A percentile compares a stretch with the other conserved stretches of the same genome.
These are phyloP conservation scores for Apomyelois bistriatella DNA, from an alignment of 2,888 invertebrate genomes.

Conservation along the genomic window DNA sequence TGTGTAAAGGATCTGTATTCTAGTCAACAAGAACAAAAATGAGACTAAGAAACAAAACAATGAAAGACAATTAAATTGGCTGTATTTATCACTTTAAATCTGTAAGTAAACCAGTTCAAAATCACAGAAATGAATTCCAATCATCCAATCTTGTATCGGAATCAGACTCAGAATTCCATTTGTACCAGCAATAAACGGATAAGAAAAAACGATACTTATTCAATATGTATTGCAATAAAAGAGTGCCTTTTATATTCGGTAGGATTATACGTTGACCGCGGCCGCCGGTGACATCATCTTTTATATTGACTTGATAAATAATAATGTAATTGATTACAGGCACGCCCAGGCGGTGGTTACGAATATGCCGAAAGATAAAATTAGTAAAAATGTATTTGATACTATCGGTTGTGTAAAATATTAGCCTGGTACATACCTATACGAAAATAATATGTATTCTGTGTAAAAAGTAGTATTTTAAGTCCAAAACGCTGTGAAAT, in stretches of 20 bases:
- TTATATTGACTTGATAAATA: conserved; percentile 55
- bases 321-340: conserved; percentile 56
- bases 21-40: no score
- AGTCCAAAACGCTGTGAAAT: not conserved
- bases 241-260: conserved; percentile 29
- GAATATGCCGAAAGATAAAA: conserved; percentile 18
- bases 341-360: conserved; percentile 55
- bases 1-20: no score
- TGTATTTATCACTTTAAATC: no score
- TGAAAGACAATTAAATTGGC: no score
- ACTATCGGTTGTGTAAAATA: not conserved
- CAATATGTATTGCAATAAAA: conserved; percentile 15
- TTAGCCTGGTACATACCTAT: not conserved
- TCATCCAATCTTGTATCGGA: not conserved
- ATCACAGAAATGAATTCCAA: conserved; percentile 1
- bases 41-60: no score
- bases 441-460: not conserved
- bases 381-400: not conserved
- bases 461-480: conserved; percentile 6
- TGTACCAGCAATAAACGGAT: conserved; percentile 14
- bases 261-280: conserved; percentile 53
- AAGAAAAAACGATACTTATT: conserved; percentile 21
- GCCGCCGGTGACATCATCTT: conserved; percentile 64
- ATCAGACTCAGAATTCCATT: not conserved
- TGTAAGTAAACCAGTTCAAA: conserved; percentile 3